Conservation (phyloP, 2,797 vertebrate species). For the Anguilla pacifica region DNA sequence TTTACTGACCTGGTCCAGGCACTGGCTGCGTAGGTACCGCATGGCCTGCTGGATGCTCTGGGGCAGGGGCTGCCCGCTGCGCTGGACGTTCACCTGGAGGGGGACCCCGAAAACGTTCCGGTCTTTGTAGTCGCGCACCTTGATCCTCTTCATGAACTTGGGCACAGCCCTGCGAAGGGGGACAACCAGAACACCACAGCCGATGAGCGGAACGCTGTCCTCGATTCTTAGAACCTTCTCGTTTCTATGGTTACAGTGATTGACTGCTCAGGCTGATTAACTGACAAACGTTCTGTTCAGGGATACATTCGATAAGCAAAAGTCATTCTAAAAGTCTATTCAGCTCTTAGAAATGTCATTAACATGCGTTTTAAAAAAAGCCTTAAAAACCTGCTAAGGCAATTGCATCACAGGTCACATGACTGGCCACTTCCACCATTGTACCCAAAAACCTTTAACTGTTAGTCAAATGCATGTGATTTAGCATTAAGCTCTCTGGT, state of each 20-base stretch:
- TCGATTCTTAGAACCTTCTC: not conserved
- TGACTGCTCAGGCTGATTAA: not conserved
- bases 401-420: no score
- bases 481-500: not conserved
- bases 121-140: conserved; percentile 95
- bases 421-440: not conserved
- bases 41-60: conserved; percentile 98
- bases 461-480: not conserved
- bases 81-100: conserved; percentile 88
- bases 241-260: not conserved
- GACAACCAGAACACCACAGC: not conserved
- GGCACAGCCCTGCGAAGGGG: conserved; percentile 88
- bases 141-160: conserved; percentile 98
- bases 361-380: no score
- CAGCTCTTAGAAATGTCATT: not conserved
- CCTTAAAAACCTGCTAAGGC: no score
- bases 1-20: conserved; percentile 92
- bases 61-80: conserved; percentile 91
- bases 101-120: conserved; percentile 94
- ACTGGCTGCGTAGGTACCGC: conserved; percentile 92
- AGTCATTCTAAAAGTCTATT: not conserved
- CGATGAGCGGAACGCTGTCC: not conserved
- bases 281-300: not conserved
- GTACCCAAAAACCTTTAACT: not conserved
- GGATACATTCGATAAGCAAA: not conserved